Base-by-base conservation (phyloP, 2,113 vertebrate species). In the Sinocyclocheilus anshuiensis region DNA sequence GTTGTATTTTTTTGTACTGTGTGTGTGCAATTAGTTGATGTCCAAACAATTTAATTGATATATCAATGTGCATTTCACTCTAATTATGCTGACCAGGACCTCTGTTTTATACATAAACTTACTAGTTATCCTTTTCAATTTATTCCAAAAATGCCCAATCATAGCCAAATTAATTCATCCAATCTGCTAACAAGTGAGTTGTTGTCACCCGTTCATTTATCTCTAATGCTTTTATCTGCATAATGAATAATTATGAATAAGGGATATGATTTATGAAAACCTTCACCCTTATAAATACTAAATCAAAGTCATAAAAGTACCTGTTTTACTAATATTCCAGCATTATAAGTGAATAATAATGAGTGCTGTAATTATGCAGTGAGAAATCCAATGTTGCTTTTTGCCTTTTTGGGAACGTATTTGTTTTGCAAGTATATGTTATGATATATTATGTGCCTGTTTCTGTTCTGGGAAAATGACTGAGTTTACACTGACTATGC, bases 211-310 rank as follows among this genome's bases (percentile, higher is more conserved):
- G 4, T 45, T 81, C 4, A 75, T 75, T 45, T 78, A 33, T 78
- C 50, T 33, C 48, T 57, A 63, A 80, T 45, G 8, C 36, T 45
- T 48, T 3, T 65, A 18, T 63, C 78, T 80, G 36, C 36, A 80
- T 80, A 45, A 75, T 75, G 39, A 57, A 53, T 53, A 53, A 53
- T 53, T 53, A 15, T 53, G 50, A 53, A 81, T 45, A 45, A 80
- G 6, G 55, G 57, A 45, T 63, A 45, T 81, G 13, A 79, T 79
- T 79, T 59, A 59, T 65, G 57, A 65, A 45, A 45, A 63, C 63
- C 22, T 45, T 15, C 36, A 45, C 36, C 22, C 33, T 81, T 26
- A 63, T 80, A 7, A 79, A 79, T n/a, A 59, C 20, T 36, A 11
- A 33, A 59, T 36, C 20, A n/a, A 53, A 29, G 45, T 48, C 45